Conservation (phyloP, 2,888 invertebrate species). For the Nephrotoma flavescens region DNA sequence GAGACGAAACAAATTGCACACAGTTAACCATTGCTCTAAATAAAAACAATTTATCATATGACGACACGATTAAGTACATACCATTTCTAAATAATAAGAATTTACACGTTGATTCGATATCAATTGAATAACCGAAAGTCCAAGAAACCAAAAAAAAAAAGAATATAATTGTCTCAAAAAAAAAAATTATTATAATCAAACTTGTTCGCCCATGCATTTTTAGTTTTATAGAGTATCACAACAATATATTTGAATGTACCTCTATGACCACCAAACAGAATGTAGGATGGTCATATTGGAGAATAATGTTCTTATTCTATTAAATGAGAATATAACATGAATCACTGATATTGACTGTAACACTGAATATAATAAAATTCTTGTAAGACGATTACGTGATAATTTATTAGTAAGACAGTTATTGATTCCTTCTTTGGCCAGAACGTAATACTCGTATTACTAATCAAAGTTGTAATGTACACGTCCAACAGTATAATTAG, state of each 20-base stretch:
- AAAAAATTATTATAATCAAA: neutral
- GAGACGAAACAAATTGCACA: neutral
- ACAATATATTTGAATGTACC: neutral
- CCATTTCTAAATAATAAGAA: neutral
- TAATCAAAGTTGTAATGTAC: neutral
- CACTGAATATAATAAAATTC: neutral
- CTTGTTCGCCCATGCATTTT: neutral
- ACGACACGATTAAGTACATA: neutral
- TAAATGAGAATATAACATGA: neutral
- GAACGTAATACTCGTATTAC: neutral
- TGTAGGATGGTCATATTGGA: neutral
- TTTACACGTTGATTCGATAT: neutral
- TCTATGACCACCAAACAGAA: neutral
- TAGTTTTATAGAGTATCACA: neutral
- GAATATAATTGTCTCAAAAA: neutral
- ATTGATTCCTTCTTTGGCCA: neutral
- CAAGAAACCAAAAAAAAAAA: neutral
- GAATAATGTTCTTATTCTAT: neutral
- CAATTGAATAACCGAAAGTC: neutral
- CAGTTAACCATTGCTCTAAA: neutral
- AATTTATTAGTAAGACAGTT: neutral
- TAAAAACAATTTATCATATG: neutral
- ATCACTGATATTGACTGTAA: neutral
- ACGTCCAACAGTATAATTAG: neutral
- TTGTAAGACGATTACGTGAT: neutral